Conservation (phyloP, 2,797 vertebrate genomes). For the Neoniphon sammara region DNA sequence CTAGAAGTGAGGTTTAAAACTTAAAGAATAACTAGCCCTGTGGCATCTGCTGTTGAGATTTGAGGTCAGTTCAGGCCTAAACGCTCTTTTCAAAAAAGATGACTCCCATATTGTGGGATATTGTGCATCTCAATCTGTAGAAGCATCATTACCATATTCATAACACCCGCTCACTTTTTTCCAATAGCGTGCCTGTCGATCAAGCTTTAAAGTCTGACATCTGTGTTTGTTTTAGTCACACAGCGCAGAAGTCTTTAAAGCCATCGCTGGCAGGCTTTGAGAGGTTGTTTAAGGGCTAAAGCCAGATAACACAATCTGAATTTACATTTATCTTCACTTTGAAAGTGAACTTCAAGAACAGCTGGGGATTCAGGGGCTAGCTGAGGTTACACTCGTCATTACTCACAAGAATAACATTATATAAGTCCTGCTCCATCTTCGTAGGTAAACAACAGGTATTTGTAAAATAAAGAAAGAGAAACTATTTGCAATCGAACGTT, state of each 20-base stretch:
- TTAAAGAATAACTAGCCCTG: constrained; percentile 8
- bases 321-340: constrained; percentile 34
- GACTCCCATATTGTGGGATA: constrained; percentile 26
- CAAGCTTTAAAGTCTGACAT: constrained; percentile 54
- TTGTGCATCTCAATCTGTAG: constrained; percentile 29
- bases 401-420: not conserved
- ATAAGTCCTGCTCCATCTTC: constrained; percentile 13
- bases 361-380: not conserved
- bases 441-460: constrained; percentile 20
- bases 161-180: constrained; percentile 36
- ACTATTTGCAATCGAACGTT: too few relatives aligned
- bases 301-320: constrained; percentile 31
- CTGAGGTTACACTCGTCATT: constrained; percentile 7
- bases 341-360: constrained; percentile 19
- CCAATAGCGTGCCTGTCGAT: constrained; percentile 34
- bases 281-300: constrained; percentile 25
- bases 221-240: constrained; percentile 64
- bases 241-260: constrained; percentile 60
- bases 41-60: constrained; percentile 14
- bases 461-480: too few relatives aligned
- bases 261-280: constrained; percentile 36
- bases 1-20: constrained; percentile 5
- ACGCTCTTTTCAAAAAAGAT: constrained; percentile 25
- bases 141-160: constrained; percentile 32
- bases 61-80: constrained; percentile 38